Evolutionary conservation across 2,797 vertebrate species (phyloP).

Genomic region (Leuciscus waleckii): DNA sequence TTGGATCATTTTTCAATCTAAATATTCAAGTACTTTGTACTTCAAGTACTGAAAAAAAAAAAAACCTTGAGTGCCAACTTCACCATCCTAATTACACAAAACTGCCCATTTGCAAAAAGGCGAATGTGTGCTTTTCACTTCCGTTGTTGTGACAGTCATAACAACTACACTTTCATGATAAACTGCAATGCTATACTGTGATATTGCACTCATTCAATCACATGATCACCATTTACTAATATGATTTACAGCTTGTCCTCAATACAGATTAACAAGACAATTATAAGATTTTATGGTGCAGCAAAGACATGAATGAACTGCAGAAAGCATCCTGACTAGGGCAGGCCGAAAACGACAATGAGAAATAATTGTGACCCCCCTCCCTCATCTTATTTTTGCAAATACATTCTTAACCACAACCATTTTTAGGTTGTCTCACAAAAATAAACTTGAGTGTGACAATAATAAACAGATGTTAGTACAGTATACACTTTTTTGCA

Average conservation of each 20-base stretch:
- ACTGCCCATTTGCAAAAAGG: constrained; percentile 11
- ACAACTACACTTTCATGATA: not conserved
- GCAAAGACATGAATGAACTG: not conserved
- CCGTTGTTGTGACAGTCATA: not conserved
- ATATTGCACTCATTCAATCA: constrained; percentile 16
- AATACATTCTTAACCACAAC: not conserved
- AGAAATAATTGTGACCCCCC: not conserved
- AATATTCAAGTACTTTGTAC: constrained; percentile 25
- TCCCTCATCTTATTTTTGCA: not conserved
- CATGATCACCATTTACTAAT: not conserved
- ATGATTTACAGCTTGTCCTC: not conserved
- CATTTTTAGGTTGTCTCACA: not conserved
- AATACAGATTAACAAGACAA: constrained; percentile 6
- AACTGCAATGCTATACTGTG: not conserved
- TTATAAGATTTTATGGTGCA: constrained; percentile 11
- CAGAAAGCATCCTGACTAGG: not conserved
- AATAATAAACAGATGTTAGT: too few relatives aligned
- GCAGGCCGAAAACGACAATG: not conserved
- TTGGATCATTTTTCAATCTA: constrained; percentile 33
- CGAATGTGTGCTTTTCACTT: constrained; percentile 10
- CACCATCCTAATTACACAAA: not conserved
- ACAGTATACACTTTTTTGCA: not conserved
- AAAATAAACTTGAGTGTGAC: not conserved
- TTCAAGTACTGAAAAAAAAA: not conserved
- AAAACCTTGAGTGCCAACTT: constrained; percentile 13